Base-by-base conservation (phyloP, 2,888 invertebrate genomes). In the Acronicta alni region DNA sequence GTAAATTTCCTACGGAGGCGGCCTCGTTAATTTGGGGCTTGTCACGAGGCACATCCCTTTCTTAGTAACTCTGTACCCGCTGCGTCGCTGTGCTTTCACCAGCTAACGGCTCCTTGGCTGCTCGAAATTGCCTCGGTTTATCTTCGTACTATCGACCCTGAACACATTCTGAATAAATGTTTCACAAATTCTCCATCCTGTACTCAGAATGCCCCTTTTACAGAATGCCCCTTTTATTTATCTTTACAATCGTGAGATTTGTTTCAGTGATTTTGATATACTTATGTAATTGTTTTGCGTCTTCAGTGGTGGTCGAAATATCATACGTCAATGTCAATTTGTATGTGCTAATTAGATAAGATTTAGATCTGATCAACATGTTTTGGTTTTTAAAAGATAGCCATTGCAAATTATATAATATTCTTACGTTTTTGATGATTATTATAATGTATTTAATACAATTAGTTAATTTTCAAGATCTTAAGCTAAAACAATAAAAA, bases 41-140 rank as follows among this genome's bases (percentile, higher is more conserved):
- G 92, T 92, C 91, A 89, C 84, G 85, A 78, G 84, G 91, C 80
- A 90, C 91, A 89, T 89, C 92, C 93, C 91, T 89, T 92, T 91
- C 91, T 91, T 88, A 84, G 92, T 92, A 87, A 87, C 82, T 79
- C 81, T 70, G 76, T 80, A 78, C 75, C 69, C 75, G 76, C 47
- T 81, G 64, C 77, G 73, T 63, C 72, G 72, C 79, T 67, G 66
- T 80, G 76, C 82, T 81, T 82, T 80, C 77, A 78, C 76, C 77
- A 79, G 67, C 81, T 80, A 84, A 83, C 82, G 79, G 80, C 79
- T 82, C 69, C 84, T 84, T 82, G 72, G 80, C 78, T 82, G 69
- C 82, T 79, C 74, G 79, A 76, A 84, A 87, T 86, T 84, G 83
- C 83, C 81, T 77, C 82, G 79, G 82, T 88, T 84, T 87, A 82